Conservation (phyloP, 2,113 vertebrate species). For the Gila orcuttii region DNA sequence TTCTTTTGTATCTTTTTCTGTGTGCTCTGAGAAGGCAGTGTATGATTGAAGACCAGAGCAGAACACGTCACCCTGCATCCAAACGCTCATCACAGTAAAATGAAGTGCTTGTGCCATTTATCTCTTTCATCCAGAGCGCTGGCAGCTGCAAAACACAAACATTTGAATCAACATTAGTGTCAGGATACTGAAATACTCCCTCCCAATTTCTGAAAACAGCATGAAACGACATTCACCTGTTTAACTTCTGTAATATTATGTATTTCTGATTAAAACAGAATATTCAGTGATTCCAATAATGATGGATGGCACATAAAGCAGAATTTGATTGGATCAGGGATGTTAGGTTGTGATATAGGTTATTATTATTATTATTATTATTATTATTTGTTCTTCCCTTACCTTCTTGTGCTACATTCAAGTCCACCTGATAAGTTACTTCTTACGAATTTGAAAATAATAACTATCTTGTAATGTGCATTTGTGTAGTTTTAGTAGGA, state of each 20-base stretch:
- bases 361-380: background rate
- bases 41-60: slow-evolving; percentile 9
- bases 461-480: background rate
- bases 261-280: background rate
- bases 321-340: background rate
- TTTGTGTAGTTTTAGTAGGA: background rate
- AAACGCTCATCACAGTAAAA: slow-evolving; percentile 10
- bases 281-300: background rate
- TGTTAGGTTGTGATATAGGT: background rate
- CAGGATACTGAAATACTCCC: background rate
- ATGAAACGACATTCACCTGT: background rate
- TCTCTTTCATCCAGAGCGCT: slow-evolving; percentile 20
- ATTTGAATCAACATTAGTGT: slow-evolving; percentile 15
- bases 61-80: slow-evolving; percentile 7
- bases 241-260: background rate
- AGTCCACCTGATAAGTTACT: background rate
- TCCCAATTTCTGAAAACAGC: background rate
- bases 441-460: background rate
- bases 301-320: background rate
- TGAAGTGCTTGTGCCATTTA: slow-evolving; percentile 24
- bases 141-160: slow-evolving; percentile 37
- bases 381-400: background rate
- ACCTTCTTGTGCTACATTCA: background rate
- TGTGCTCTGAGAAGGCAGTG: background rate
- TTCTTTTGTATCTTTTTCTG: background rate